phyloP scores from a whole-genome alignment of 2,888 invertebrate species.

The Megastigmus dorsalis region DNA sequence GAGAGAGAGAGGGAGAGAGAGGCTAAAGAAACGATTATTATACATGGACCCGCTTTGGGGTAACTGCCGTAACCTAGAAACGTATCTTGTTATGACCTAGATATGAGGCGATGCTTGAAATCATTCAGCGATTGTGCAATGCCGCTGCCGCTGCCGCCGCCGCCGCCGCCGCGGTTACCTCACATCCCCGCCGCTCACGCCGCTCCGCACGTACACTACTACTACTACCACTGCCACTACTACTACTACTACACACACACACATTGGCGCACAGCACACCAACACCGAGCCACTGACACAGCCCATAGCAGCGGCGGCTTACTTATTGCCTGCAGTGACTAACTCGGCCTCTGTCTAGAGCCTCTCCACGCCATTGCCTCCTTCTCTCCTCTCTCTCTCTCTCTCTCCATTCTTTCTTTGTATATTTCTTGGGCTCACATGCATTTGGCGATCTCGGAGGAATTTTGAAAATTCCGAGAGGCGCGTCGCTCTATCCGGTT shows the following conservation, averaged over 20 bases:
- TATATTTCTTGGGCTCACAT: too few species aligned
- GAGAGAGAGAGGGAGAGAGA: slow-evolving; percentile 12
- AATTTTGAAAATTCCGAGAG: too few species aligned
- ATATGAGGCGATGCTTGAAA: slow-evolving; percentile 75
- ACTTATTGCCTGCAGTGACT: slow-evolving; percentile 35
- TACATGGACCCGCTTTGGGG: slow-evolving; percentile 69
- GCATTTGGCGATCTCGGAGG: too few species aligned
- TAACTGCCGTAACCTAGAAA: slow-evolving; percentile 75
- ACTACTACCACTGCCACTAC: too few species aligned
- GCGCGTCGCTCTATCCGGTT: too few species aligned
- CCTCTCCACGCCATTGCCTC: not conserved
- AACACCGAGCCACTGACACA: slow-evolving; percentile 50
- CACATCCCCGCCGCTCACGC: slow-evolving; percentile 63
- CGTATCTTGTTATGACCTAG: slow-evolving; percentile 75
- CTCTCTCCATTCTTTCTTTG: too few species aligned
- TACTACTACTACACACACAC: too few species aligned
- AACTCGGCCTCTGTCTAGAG: not conserved
- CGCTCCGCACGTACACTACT: slow-evolving; percentile 56
- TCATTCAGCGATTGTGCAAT: slow-evolving; percentile 75
- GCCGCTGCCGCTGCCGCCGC: slow-evolving; percentile 62
- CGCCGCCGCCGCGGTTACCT: slow-evolving; percentile 66
- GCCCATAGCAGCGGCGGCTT: slow-evolving; percentile 25
- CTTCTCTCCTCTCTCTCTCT: not conserved
- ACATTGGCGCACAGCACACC: slow-evolving; percentile 56
- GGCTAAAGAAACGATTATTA: slow-evolving; percentile 67